Conservation (phyloP, 2,797 vertebrate genomes). For the Nannoperca australis region DNA sequence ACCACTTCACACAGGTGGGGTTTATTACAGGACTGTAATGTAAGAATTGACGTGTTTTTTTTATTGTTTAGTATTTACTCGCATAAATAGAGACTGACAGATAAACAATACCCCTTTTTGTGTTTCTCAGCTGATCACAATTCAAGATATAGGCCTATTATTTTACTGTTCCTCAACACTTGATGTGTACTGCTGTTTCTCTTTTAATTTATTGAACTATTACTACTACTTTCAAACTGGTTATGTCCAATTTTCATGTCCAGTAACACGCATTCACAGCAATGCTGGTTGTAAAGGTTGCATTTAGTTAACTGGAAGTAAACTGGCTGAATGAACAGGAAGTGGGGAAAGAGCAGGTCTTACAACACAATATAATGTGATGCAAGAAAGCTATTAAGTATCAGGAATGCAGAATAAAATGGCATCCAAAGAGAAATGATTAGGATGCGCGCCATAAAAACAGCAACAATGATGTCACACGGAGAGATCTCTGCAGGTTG, state of each 20-base stretch:
- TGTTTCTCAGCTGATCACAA: too few species aligned
- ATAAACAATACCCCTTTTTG: too few species aligned
- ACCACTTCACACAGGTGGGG: not conserved
- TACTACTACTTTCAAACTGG: not conserved
- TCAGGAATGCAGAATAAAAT: not conserved
- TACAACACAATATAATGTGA: not conserved
- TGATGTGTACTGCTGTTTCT: too few species aligned
- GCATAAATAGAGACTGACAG: too few species aligned
- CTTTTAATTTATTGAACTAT: too few species aligned
- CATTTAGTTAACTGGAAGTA: not conserved
- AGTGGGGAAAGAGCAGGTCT: not conserved
- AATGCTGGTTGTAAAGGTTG: not conserved
- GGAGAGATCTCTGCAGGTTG: slow-evolving; percentile 31
- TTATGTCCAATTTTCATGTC: not conserved
- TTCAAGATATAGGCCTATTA: too few species aligned
- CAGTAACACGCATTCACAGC: not conserved
- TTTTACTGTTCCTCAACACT: too few species aligned
- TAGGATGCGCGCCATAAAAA: not conserved
- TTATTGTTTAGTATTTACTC: too few species aligned
- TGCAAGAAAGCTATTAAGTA: not conserved
- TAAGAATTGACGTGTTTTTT: not conserved
- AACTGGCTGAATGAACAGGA: not conserved
- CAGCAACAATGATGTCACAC: slow-evolving; percentile 12
- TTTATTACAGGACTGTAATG: not conserved
- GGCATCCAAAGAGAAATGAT: not conserved